phyloP scores from a whole-genome alignment of 1,140 invertebrate species.

The Aphelinus atriplicis region DNA sequence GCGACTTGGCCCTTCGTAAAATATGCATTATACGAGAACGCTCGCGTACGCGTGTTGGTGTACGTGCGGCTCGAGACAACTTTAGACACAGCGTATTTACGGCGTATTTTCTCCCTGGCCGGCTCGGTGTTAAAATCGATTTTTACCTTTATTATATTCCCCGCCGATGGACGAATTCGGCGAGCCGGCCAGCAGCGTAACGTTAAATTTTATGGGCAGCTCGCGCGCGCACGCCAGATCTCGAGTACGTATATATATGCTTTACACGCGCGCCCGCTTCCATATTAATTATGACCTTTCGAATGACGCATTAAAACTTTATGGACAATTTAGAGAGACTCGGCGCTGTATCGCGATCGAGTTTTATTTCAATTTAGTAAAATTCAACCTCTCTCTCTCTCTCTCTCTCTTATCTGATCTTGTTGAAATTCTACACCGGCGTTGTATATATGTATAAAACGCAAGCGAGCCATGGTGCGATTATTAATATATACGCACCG shows the following conservation, averaged over 20 bases:
- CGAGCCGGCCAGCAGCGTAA: background rate
- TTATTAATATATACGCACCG: too few species aligned
- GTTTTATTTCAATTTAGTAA: slow-evolving; percentile 21
- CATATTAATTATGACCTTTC: slow-evolving; percentile 16
- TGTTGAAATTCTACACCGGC: background rate
- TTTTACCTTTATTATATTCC: slow-evolving; percentile 20
- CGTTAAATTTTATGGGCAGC: slow-evolving; percentile 23
- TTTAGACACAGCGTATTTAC: background rate
- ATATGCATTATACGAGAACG: too few species aligned
- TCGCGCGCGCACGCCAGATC: background rate
- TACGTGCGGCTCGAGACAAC: too few species aligned
- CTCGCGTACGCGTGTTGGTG: too few species aligned
- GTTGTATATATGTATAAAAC: too few species aligned
- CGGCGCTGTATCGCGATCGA: background rate
- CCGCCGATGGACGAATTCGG: slow-evolving; percentile 7
- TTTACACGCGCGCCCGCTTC: too few species aligned
- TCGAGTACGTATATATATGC: too few species aligned
- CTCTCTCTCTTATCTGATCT: background rate
- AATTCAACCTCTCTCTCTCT: background rate
- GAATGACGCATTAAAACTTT: slow-evolving; percentile 28
- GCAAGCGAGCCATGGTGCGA: too few species aligned
- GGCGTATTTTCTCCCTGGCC: background rate
- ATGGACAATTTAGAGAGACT: slow-evolving; percentile 27
- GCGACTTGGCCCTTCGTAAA: too few species aligned
- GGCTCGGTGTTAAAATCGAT: slow-evolving; percentile 2